Conservation (phyloP, 2,113 vertebrate genomes). For the Micronycteris hirsuta region DNA sequence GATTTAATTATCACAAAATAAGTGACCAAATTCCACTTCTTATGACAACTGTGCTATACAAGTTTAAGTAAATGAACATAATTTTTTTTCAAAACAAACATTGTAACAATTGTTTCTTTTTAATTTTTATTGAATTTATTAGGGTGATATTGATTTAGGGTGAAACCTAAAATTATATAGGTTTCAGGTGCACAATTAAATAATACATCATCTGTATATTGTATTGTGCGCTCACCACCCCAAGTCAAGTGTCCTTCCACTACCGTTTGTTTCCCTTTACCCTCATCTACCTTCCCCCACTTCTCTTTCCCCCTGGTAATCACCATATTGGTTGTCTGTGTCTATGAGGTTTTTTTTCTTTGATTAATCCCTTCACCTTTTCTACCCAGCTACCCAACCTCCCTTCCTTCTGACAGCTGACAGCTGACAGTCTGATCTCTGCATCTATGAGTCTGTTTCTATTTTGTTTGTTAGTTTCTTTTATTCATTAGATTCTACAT, state of each 20-base stretch:
- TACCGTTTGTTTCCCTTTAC: neutral
- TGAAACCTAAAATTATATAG: neutral
- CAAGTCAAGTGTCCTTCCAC: neutral
- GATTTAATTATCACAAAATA: neutral
- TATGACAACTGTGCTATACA: neutral
- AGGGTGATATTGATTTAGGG: neutral
- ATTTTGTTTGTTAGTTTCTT: neutral
- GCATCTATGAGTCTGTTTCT: neutral
- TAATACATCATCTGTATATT: neutral
- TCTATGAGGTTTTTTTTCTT: neutral
- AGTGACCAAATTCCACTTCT: constrained; percentile 26
- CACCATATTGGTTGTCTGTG: neutral
- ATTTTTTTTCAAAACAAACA: neutral
- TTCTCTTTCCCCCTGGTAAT: neutral
- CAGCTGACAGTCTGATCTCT: neutral
- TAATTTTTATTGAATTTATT: neutral
- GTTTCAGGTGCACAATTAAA: neutral
- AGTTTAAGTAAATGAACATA: neutral
- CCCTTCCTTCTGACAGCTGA: neutral
- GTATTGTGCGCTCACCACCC: neutral
- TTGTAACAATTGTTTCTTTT: neutral
- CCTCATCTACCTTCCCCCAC: neutral
- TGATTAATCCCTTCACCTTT: neutral
- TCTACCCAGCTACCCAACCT: neutral
- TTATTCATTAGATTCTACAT: neutral